Conservation (phyloP, 2,797 vertebrate species). For the Brotula barbata region DNA sequence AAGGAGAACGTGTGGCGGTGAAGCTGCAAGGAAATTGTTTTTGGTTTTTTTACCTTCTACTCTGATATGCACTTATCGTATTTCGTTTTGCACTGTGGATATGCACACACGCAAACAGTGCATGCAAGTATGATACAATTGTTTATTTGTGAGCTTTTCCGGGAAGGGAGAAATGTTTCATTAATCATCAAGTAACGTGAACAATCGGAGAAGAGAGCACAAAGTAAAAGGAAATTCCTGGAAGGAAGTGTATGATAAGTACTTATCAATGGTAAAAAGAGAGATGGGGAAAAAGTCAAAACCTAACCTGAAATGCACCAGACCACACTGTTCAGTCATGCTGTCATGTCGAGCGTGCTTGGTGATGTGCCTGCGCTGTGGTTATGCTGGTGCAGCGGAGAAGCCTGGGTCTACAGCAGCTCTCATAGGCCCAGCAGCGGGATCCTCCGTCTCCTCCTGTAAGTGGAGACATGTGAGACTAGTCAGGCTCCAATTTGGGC, state of each 20-base stretch:
- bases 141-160: not conserved
- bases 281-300: too few relatives aligned
- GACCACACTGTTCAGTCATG: conserved; percentile 35
- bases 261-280: too few relatives aligned
- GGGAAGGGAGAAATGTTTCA: conserved; percentile 8
- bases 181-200: too few relatives aligned
- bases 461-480: conserved; percentile 78
- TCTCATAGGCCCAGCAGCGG: conserved; percentile 47
- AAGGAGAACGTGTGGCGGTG: conserved; percentile 38
- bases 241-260: too few relatives aligned
- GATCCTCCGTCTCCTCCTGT: conserved; percentile 66
- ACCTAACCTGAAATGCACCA: conserved; percentile 12
- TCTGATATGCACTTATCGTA: conserved; percentile 32
- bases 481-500: conserved; percentile 74
- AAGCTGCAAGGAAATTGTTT: conserved; percentile 45
- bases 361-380: conserved; percentile 45
- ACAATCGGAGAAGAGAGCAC: too few relatives aligned
- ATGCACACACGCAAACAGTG: conserved; percentile 3
- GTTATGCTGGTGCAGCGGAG: conserved; percentile 53
- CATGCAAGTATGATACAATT: too few relatives aligned
- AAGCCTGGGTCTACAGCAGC: conserved; percentile 40
- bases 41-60: conserved; percentile 50
- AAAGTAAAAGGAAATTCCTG: too few relatives aligned
- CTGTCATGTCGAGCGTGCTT: conserved; percentile 38
- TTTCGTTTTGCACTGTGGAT: conserved; percentile 24